Base-by-base conservation (phyloP, 2,797 vertebrate species). In the Ctenopoma multispine region DNA sequence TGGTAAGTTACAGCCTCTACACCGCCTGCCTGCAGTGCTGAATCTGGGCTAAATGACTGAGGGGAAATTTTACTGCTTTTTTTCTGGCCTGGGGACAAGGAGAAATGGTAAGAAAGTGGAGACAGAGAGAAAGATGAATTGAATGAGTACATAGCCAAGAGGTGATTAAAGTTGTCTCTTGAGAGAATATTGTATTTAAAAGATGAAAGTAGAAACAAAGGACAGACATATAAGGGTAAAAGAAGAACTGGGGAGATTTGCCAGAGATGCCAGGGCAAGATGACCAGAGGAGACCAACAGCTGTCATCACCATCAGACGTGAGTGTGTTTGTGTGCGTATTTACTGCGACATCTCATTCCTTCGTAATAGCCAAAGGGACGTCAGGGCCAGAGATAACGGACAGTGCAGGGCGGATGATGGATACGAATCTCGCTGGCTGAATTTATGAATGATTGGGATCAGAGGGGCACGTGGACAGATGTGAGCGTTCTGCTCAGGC, bases 401-500 rank as follows among this genome's bases (percentile, higher is more conserved):
- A 77, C 71, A 81, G 71, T 63, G 64, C 68, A 63, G 86, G 82
- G 79, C 43, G 78, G 86, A 84, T 63, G 67, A 73, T 12, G 55
- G 90, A 91, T 86, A 73, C 67, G 68, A 76, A 88, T 81, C 84
- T 89, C 81, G 57, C 57, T 4, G 60, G 80, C 77, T 86, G 88
- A 81, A 88, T 93, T 92, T 93, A 87, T 93, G 90, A 93, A 93
- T 93, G 92, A 94, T 92, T 93, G 89, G 79, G 85, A 93, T 94
- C 91, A 80, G 73, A 79, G 68, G 77, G 79, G 76, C 87, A 91
- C 80, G 82, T 90, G 92, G 87, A 86, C 70, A 66, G 81, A 92
- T 85, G 83, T 74, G 65, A 63, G 63, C 1, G 56, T 56, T 75
- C 68, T 7, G 53, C 64, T 81, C 79, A 64, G 69, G 56, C 72